Evolutionary conservation across 1,140 invertebrate species (phyloP).

Genomic region (Amyelois transitella): DNA sequence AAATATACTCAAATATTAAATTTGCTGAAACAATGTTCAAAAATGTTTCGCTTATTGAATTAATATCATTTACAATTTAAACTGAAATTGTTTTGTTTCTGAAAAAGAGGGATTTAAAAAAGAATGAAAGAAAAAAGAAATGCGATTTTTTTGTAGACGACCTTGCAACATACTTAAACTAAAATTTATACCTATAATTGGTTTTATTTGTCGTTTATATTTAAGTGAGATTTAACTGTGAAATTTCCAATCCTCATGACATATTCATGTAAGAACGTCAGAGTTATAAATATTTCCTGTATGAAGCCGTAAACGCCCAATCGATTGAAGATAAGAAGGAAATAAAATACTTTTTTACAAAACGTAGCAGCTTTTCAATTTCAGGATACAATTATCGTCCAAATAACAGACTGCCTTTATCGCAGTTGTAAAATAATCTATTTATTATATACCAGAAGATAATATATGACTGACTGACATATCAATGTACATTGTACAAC

Average conservation of each 20-base stretch:
- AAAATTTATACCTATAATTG: background rate
- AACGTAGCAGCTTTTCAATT: conserved; percentile 11
- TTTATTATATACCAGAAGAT: no score
- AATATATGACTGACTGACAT: no score
- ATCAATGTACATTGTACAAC: no score
- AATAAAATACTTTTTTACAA: conserved; percentile 18
- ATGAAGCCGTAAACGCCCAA: background rate
- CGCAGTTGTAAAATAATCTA: no score
- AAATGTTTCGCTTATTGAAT: background rate
- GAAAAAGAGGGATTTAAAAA: no score
- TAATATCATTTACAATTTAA: background rate
- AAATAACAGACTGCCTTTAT: no score
- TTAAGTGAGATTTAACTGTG: background rate
- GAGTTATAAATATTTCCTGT: background rate
- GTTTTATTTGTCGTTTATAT: background rate
- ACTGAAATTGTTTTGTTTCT: no score
- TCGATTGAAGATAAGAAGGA: conserved; percentile 3
- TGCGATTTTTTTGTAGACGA: no score
- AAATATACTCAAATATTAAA: conserved; percentile 1
- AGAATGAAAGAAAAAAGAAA: no score
- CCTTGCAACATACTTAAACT: no score
- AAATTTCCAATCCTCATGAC: background rate
- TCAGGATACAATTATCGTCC: no score
- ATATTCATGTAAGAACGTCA: background rate
- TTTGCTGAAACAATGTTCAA: background rate